Percentiles rank a stretch among this genome's conserved stretches.
Evolutionary conservation across 2,113 vertebrate genomes (phyloP).

Genomic region (Dendrocopos noguchii): DNA sequence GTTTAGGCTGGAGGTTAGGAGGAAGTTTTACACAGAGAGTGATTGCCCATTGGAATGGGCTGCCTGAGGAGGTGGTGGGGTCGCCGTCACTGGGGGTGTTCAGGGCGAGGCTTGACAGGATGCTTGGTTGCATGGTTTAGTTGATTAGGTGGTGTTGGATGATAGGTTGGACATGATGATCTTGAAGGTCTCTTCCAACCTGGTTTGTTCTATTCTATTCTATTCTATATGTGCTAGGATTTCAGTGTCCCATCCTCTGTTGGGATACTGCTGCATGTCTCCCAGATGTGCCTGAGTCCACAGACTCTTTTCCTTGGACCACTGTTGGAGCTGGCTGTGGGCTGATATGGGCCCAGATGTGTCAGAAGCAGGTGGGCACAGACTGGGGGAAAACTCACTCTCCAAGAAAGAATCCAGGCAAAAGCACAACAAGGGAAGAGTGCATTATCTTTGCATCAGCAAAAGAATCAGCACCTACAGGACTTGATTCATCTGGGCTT

Average conservation of each 20-base stretch:
- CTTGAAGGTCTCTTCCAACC: too few relatives aligned
- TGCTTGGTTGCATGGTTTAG: too few relatives aligned
- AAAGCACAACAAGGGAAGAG: not conserved
- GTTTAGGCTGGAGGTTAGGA: too few relatives aligned
- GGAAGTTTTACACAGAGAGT: too few relatives aligned
- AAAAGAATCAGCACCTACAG: not conserved
- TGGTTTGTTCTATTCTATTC: too few relatives aligned
- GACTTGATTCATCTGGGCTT: not conserved
- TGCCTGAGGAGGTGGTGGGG: too few relatives aligned
- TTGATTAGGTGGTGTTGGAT: too few relatives aligned
- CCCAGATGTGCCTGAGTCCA: fast-evolving
- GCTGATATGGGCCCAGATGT: not conserved
- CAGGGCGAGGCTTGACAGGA: too few relatives aligned
- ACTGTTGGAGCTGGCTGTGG: not conserved
- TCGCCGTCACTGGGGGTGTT: too few relatives aligned
- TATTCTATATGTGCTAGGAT: not conserved
- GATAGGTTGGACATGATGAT: too few relatives aligned
- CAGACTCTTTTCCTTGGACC: not conserved
- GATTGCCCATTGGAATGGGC: too few relatives aligned
- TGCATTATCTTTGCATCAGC: not conserved
- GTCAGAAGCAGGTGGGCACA: not conserved
- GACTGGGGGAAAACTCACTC: not conserved
- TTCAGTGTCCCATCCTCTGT: not conserved
- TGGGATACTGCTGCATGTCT: not conserved
- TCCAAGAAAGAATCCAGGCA: not conserved